A percentile compares a stretch with the other conserved stretches of the same genome.
These are phyloP conservation scores for Arion vulgaris DNA, from an alignment of 1,140 invertebrate genomes.

Conservation along the genomic window DNA sequence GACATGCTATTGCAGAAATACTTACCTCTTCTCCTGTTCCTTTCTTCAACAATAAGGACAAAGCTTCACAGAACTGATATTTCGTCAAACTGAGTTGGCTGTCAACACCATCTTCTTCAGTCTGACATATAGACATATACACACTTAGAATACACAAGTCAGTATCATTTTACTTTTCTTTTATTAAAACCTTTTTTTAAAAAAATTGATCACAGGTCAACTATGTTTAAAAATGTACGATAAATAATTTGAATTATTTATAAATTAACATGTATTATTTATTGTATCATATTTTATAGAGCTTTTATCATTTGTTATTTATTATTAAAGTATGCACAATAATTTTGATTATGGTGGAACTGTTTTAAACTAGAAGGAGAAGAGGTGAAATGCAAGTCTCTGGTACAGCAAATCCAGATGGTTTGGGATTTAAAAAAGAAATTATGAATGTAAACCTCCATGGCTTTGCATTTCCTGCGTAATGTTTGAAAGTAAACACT, in stretches of 20 bases:
- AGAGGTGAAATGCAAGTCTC: too few species aligned
- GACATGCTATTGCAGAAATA: too few species aligned
- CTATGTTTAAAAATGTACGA: not conserved
- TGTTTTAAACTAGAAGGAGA: too few species aligned
- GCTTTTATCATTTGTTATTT: too few species aligned
- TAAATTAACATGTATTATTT: not conserved
- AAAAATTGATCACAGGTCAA: not conserved
- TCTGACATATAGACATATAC: constrained; percentile 53
- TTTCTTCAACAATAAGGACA: constrained; percentile 67
- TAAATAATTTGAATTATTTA: not conserved
- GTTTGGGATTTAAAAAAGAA: too few species aligned
- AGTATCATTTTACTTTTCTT: not conserved
- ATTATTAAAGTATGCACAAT: too few species aligned
- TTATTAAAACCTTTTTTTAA: not conserved
- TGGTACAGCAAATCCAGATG: too few species aligned
- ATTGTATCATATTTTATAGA: not conserved
- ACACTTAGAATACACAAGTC: not conserved
- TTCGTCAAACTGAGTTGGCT: constrained; percentile 68
- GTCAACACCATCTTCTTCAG: constrained; percentile 70
- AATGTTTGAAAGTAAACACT: too few species aligned
- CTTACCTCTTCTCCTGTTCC: constrained; percentile 67
- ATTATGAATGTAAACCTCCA: too few species aligned
- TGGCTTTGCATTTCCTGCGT: too few species aligned
- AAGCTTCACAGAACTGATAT: constrained; percentile 70
- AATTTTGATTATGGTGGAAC: too few species aligned